phyloP scores from a whole-genome alignment of 2,113 vertebrate species.

The Pterocles orientalis region DNA sequence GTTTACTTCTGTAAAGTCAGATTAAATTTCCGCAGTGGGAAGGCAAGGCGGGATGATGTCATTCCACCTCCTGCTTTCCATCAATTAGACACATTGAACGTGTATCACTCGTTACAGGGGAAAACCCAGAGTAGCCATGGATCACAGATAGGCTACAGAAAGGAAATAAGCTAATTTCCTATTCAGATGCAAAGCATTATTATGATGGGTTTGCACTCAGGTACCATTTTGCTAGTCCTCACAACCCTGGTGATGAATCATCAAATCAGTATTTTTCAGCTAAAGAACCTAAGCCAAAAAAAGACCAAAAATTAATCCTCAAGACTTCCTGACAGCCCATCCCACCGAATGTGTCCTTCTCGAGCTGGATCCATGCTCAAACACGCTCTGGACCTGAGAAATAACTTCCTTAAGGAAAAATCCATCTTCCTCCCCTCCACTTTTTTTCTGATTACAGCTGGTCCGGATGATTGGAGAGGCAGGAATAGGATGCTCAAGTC shows the following conservation, averaged over 20 bases:
- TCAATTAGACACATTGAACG: not conserved
- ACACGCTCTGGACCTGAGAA: not conserved
- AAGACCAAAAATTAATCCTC: not conserved
- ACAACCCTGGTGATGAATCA: not conserved
- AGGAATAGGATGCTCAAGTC: not conserved
- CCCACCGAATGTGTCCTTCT: not conserved
- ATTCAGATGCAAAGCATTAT: not conserved
- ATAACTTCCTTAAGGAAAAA: not conserved
- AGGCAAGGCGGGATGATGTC: not conserved
- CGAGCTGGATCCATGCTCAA: not conserved
- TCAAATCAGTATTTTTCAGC: not conserved
- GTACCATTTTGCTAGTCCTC: not conserved
- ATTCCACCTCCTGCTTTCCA: constrained; percentile 31
- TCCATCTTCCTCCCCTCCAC: not conserved
- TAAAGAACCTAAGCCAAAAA: not conserved
- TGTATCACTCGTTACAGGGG: not conserved
- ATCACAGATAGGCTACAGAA: not conserved
- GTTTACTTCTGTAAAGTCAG: not conserved
- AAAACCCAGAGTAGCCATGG: not conserved
- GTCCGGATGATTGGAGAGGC: not conserved
- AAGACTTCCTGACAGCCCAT: not conserved
- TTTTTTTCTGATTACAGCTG: not conserved
- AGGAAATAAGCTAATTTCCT: not conserved
- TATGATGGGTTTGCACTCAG: not conserved
- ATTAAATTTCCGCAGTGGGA: not conserved